Conservation (phyloP, 2,797 vertebrate genomes). For the Remorina albescens region DNA sequence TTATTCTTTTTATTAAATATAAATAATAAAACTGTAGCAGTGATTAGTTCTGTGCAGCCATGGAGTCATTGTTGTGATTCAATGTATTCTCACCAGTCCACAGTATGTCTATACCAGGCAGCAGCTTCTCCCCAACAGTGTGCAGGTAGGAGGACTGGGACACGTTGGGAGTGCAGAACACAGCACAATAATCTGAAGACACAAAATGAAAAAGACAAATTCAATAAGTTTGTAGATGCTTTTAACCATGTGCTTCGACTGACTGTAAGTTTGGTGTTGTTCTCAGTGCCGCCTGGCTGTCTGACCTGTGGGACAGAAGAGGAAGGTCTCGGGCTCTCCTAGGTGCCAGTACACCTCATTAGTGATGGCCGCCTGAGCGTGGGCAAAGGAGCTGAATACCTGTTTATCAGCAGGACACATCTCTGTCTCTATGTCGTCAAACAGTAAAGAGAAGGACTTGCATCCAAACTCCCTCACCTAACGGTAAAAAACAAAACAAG, state of each 20-base stretch:
- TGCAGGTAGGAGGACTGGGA: constrained; percentile 93
- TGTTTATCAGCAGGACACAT: constrained; percentile 97
- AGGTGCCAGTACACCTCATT: constrained; percentile 95
- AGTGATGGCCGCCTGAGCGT: constrained; percentile 94
- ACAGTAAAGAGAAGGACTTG: constrained; percentile 95
- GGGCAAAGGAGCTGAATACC: constrained; percentile 95
- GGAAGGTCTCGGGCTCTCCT: constrained; percentile 91
- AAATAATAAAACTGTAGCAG: not conserved
- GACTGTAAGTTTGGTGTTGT: not conserved
- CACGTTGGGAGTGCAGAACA: constrained; percentile 93
- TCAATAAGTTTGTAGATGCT: not conserved
- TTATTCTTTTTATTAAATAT: too few relatives aligned
- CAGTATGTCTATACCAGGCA: constrained; percentile 93
- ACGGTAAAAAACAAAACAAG: not conserved
- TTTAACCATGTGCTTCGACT: not conserved
- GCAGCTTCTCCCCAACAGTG: constrained; percentile 95
- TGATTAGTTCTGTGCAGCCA: not conserved
- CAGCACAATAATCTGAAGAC: constrained; percentile 93
- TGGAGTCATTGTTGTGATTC: not conserved
- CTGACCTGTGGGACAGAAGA: constrained; percentile 98
- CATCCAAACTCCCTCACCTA: constrained; percentile 96
- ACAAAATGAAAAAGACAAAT: not conserved
- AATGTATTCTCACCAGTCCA: constrained; percentile 92
- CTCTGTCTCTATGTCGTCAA: constrained; percentile 96
- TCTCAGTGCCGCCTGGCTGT: not conserved